Base-by-base conservation (phyloP, 2,888 invertebrate species). In the Chelonus formosanus region DNA sequence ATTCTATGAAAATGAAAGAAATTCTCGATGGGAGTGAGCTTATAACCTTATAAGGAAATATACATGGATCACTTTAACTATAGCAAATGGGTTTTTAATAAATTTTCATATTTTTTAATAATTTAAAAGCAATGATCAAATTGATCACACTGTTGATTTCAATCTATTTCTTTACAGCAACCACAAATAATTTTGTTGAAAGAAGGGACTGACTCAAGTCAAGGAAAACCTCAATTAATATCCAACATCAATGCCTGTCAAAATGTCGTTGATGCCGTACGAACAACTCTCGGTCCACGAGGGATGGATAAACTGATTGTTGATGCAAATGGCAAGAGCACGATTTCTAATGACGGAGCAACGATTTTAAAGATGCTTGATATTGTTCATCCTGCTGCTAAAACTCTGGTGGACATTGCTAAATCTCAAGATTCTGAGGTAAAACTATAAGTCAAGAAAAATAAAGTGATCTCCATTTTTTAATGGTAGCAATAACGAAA, bases 291-390 rank as follows among this genome's bases (percentile, higher is more conserved):
- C 50, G 99, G 99, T 53, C 99, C 99, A 4, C 90, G 99, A 36
- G 99, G 99, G 71, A 97, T 99, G 97, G 99, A 99, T 85, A 99
- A 99, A 84, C 88, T 99, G 60, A 96, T 99, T 68, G 97, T 99
- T 0, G 94, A 96, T 80, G 88, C 89, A 70, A 88, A 89, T 73
- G 96, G 97, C 66, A 96, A 94, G 82, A 93, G 97, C 0, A 97
- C 97, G 3, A 98, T 99, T 75, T 98, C 98, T 2, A 99, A 99
- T 82, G 99, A 99, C 86, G 99, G 99, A 8, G 99, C 99, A 4
- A 99, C 99, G 0, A 98, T 99, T 70, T 91, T 99, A 90, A 98
- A 98, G 86, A 88, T 97, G n/a, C 83, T 99, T 76, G 98, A 99
- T 79, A 93, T 99, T 77, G 91, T 99, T 32, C 99, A 99, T 85